Percentiles rank a stretch among this genome's conserved stretches.
These are phyloP conservation scores for Aleadryas rufinucha DNA, from an alignment of 2,113 vertebrate genomes.

Conservation along the genomic window DNA sequence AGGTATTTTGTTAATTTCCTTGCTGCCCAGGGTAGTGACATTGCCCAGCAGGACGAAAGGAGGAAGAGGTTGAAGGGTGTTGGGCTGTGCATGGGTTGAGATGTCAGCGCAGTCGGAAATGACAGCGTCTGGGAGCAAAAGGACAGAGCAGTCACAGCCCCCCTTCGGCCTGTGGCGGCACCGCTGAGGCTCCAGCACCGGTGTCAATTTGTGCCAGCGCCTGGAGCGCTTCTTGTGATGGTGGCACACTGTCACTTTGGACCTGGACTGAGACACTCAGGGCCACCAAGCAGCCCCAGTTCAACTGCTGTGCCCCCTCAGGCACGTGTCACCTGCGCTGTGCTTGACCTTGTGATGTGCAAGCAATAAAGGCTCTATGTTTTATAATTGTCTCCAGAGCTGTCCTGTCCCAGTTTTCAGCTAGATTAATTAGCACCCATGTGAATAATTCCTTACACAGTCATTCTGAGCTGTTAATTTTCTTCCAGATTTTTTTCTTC, in stretches of 20 bases:
- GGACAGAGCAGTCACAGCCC: neutral
- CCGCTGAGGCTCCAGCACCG: neutral
- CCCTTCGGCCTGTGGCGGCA: neutral
- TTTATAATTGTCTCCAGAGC: neutral
- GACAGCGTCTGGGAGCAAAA: neutral
- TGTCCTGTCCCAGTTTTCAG: neutral
- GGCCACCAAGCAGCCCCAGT: neutral
- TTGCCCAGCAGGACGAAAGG: neutral
- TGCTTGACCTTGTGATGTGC: neutral
- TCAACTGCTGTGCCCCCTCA: neutral
- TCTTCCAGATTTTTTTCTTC: neutral
- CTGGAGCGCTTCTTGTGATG: neutral
- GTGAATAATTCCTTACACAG: neutral
- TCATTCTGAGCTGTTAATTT: neutral
- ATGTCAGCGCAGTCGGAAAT: neutral
- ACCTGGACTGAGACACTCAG: neutral
- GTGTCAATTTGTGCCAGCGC: neutral
- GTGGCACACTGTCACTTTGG: neutral
- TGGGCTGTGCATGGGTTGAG: neutral
- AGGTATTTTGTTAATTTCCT: neutral
- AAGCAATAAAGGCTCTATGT: neutral
- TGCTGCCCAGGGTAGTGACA: neutral
- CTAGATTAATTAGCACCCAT: neutral
- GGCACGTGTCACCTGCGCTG: neutral
- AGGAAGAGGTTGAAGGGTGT: neutral